These are phyloP conservation scores for Neoarius graeffei DNA, from an alignment of 2,113 vertebrate species.

Conservation along the genomic window DNA sequence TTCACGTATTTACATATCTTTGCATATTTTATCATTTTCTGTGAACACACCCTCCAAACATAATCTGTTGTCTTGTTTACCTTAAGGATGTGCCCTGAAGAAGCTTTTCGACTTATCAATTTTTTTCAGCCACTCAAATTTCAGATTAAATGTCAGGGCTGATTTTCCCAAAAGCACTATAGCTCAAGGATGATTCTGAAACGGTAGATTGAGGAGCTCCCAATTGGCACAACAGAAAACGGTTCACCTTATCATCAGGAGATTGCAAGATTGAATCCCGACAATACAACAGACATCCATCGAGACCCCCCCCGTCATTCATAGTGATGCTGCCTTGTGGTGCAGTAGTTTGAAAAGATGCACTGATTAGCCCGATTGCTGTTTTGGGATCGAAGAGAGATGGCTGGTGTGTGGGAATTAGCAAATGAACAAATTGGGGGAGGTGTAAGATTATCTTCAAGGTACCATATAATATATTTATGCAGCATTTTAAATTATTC, in stretches of 20 bases:
- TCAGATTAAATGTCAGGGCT: neutral
- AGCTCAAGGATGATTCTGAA: neutral
- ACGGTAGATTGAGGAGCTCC: neutral
- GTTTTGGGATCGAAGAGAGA: neutral
- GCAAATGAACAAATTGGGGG: neutral
- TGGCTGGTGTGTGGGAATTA: neutral
- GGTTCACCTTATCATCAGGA: neutral
- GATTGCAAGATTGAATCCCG: neutral
- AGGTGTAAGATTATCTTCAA: neutral
- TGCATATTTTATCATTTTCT: slow-evolving; percentile 9
- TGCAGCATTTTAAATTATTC: no score
- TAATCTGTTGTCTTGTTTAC: neutral
- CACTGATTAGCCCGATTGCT: neutral
- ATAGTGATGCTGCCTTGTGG: neutral
- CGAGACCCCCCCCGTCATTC: neutral
- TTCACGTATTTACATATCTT: neutral
- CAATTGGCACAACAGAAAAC: neutral
- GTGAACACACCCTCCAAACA: neutral
- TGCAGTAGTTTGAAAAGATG: neutral
- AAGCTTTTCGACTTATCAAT: neutral
- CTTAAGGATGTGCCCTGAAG: neutral
- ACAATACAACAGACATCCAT: neutral
- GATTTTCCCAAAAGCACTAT: neutral
- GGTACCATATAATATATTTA: no score
- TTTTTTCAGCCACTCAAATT: neutral